Base-by-base conservation (phyloP, 1,140 invertebrate genomes). In the Colletes latitarsis region DNA sequence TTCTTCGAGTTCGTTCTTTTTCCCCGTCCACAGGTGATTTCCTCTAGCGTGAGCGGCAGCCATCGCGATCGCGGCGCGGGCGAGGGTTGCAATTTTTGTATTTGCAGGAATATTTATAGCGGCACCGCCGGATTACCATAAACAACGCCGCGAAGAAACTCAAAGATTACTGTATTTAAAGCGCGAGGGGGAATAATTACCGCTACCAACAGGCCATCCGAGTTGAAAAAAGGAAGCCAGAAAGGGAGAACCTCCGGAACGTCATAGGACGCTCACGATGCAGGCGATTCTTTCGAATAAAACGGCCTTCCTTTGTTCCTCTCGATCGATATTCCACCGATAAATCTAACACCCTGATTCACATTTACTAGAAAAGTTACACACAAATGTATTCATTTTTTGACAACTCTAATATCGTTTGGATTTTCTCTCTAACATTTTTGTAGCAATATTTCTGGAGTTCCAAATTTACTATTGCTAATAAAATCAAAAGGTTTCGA, bases 161-260 rank as follows among this genome's bases (percentile, higher is more conserved):
- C 89, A 88, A 87, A 89, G 89, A 93, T 93, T 93, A 92, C 88
- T 88, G 91, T 92, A 89, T 90, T 92, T 92, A 89, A 91, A 91
- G 85, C 84, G 85, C 84, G 84, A 74, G 84, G 83, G 82, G 82
- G 89, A 90, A 91, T 91, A 92, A 92, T 92, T 91, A 91, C 88
- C 88, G 82, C 85, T 91, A 91, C 88, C 89, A 89, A 75, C 81
- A 81, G 83, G 88, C 86, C 82, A 86, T 89, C 84, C 77, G 84
- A 68, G 82, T 71, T 73, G 82, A 77, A 69, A 64, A 64, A 57
- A 72, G 46, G 21, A 43, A 64, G 43, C 14, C 39, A 10, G 21
- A 49, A 30, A 64, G 41, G n/a, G 9, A 12, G 64, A 10, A 30
- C 21, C 6, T 4, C 58, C 43, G 21, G 21, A 46, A 49, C 57